phyloP scores from a whole-genome alignment of 2,888 invertebrate genomes.

The Mystacides longicornis region DNA sequence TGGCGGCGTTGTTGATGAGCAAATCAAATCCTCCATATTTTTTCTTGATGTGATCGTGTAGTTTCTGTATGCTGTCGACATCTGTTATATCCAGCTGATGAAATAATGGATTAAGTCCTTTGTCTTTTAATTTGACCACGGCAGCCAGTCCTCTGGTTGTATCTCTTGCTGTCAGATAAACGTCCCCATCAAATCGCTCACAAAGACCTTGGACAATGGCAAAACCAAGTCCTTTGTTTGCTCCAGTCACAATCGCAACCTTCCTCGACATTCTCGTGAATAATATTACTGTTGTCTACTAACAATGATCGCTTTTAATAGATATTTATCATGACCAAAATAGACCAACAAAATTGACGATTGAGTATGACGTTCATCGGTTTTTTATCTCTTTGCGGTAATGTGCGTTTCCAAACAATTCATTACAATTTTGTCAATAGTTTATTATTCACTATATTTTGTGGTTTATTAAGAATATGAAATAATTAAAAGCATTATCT shows the following conservation, averaged over 20 bases:
- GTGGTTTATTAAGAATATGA: no score
- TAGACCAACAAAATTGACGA: no score
- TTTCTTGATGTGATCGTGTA: conserved; percentile 50
- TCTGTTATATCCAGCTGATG: conserved; percentile 63
- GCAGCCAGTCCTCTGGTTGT: conserved; percentile 50
- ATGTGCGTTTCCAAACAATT: no score
- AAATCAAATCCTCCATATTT: conserved; percentile 63
- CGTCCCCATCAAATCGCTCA: conserved; percentile 56
- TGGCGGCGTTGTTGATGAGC: conserved; percentile 71
- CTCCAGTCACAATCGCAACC: conserved; percentile 55
- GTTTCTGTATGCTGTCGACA: conserved; percentile 47
- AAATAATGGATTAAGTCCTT: conserved; percentile 49
- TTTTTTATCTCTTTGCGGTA: no score
- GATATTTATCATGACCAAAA: no score
- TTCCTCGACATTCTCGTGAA: conserved; percentile 31
- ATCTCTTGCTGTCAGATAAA: conserved; percentile 63
- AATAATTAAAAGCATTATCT: no score
- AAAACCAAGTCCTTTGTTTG: conserved; percentile 65
- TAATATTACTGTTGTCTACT: background rate
- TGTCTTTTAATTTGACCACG: conserved; percentile 48
- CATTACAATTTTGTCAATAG: no score
- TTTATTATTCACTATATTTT: no score
- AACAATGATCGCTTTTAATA: no score
- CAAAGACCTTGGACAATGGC: conserved; percentile 61
- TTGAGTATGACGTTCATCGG: no score